These are phyloP conservation scores for Dendrolimus kikuchii DNA, from an alignment of 1,140 invertebrate species.

Conservation along the genomic window DNA sequence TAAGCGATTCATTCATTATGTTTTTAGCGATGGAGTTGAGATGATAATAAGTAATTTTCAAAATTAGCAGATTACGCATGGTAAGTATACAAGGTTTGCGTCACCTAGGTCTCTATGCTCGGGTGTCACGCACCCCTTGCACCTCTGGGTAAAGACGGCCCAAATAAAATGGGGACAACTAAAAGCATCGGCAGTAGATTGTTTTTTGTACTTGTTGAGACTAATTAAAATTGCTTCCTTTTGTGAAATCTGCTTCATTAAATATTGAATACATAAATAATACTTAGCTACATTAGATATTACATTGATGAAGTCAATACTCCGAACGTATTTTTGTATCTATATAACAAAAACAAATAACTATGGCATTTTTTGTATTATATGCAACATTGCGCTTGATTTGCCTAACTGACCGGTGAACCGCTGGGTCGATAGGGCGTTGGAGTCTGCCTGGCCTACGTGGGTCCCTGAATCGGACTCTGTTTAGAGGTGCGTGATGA, in stretches of 20 bases:
- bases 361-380: conserved; percentile 35
- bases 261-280: conserved; percentile 44
- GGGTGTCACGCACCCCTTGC: no score
- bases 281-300: conserved; percentile 44
- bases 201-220: conserved; percentile 38
- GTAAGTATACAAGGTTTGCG: no score
- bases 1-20: no score
- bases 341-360: conserved; percentile 24
- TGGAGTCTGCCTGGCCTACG: conserved; percentile 1
- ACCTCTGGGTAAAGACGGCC: no score
- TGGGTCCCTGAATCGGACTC: neutral
- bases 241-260: conserved; percentile 13
- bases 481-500: conserved; percentile 84
- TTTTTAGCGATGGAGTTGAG: no score
- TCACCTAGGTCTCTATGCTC: no score
- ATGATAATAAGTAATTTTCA: no score
- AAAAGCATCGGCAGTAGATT: no score
- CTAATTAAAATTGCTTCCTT: conserved; percentile 21
- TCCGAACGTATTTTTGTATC: conserved; percentile 32
- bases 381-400: no score
- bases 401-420: no score
- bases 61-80: no score
- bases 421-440: conserved; percentile 3
- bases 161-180: no score
- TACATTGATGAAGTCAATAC: conserved; percentile 18